A percentile compares a stretch with the other conserved stretches of the same genome.
Conservation (phyloP, 2,888 invertebrate genomes). For the Lucinisca nassula region DNA sequence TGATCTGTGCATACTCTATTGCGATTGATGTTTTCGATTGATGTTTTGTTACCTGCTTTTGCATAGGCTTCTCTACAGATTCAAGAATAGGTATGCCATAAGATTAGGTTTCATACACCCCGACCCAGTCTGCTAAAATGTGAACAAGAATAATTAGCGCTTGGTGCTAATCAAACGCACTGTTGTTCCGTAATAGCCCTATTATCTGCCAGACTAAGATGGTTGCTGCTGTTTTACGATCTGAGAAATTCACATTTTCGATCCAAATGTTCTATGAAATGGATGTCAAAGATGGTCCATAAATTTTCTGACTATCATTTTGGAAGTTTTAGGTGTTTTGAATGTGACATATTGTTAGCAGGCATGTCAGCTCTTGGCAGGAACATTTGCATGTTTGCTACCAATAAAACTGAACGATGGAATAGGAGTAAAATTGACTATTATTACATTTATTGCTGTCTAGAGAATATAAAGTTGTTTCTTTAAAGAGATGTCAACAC, state of each 20-base stretch:
- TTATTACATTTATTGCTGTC: not conserved
- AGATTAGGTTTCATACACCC: too few relatives aligned
- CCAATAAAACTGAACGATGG: not conserved
- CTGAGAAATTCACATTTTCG: slow-evolving; percentile 6
- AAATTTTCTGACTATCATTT: slow-evolving; percentile 10
- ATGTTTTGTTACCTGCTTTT: too few relatives aligned
- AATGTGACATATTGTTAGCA: slow-evolving; percentile 17
- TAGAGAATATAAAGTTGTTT: not conserved
- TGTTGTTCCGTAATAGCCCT: slow-evolving; percentile 19
- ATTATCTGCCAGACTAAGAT: slow-evolving; percentile 24
- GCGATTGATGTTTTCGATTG: too few relatives aligned
- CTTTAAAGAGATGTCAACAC: slow-evolving; percentile 13
- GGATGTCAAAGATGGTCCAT: slow-evolving; percentile 11
- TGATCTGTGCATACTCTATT: too few relatives aligned
- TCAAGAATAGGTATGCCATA: too few relatives aligned
- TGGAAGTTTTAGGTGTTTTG: slow-evolving; percentile 14
- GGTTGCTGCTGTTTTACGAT: slow-evolving; percentile 17
- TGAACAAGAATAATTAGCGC: slow-evolving; percentile 16
- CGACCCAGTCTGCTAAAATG: slow-evolving; percentile 1
- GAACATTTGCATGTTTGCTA: not conserved
- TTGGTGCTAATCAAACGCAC: slow-evolving; percentile 20
- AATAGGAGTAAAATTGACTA: not conserved
- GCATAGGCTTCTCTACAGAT: too few relatives aligned
- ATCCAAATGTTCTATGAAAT: slow-evolving; percentile 4
- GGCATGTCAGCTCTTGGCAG: not conserved